phyloP scores from a whole-genome alignment of 1,140 invertebrate species.

The Cotesia glomerata region DNA sequence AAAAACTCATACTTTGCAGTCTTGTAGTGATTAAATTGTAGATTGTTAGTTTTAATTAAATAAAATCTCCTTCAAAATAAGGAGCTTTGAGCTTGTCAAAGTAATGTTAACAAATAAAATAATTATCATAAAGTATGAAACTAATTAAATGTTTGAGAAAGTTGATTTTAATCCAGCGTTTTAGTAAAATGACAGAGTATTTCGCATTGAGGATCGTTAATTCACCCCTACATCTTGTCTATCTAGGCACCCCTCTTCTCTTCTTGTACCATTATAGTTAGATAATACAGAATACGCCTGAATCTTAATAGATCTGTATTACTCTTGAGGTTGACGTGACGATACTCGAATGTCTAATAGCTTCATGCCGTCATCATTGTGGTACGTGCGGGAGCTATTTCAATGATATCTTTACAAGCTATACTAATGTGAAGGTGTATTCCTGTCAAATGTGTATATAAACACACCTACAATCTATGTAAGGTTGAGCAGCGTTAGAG shows the following conservation, averaged over 20 bases:
- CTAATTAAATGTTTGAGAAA: background rate
- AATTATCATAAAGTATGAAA: background rate
- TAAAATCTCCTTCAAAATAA: too few relatives aligned
- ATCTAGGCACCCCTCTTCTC: background rate
- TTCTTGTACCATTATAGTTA: background rate
- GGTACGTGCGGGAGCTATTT: slow-evolving; percentile 13
- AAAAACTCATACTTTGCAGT: too few relatives aligned
- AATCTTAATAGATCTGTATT: slow-evolving; percentile 16
- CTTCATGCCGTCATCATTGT: slow-evolving; percentile 22
- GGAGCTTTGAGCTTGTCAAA: too few relatives aligned
- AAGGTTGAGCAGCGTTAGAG: background rate
- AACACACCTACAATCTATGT: background rate
- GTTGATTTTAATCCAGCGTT: background rate
- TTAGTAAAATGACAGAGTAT: background rate
- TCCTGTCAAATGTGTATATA: background rate
- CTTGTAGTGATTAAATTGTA: too few relatives aligned
- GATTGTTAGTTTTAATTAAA: too few relatives aligned
- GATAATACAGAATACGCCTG: slow-evolving; percentile 3
- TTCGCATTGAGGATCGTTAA: slow-evolving; percentile 4
- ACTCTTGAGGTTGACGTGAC: slow-evolving; percentile 10
- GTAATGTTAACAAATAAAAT: background rate
- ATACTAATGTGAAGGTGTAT: background rate
- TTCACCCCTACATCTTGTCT: background rate
- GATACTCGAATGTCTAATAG: slow-evolving; percentile 23
- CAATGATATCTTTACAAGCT: slow-evolving; percentile 6